Evolutionary conservation across 2,888 invertebrate genomes (phyloP).

Genomic region (Meteorus colon): DNA sequence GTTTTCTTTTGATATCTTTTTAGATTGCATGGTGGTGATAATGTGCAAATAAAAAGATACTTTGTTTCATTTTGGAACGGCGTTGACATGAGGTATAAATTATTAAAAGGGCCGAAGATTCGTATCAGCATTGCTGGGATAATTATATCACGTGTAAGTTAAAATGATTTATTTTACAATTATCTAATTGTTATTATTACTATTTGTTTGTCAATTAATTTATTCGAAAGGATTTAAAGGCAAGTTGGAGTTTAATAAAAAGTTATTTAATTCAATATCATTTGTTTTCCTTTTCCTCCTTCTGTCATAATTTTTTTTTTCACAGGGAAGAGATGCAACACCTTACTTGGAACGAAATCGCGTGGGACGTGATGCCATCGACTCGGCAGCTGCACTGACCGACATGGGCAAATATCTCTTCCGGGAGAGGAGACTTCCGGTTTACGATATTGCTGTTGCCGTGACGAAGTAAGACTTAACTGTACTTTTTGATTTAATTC

Average conservation of each 20-base stretch:
- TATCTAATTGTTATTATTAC: conserved; percentile 26
- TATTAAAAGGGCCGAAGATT: conserved; percentile 93
- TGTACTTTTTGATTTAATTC: conserved; percentile 45
- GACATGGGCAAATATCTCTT: conserved; percentile 98
- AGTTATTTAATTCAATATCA: not conserved
- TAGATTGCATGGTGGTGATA: conserved; percentile 85
- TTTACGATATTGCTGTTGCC: conserved; percentile 96
- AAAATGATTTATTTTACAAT: conserved; percentile 21
- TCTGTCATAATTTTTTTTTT: conserved; percentile 41
- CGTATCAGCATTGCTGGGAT: conserved; percentile 95
- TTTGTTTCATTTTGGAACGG: conserved; percentile 98
- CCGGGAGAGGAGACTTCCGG: conserved; percentile 93
- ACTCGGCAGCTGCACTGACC: conserved; percentile 94
- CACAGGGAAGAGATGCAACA: conserved; percentile 93
- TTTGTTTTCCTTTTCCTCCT: conserved; percentile 33
- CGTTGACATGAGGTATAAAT: conserved; percentile 92
- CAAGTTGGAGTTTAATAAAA: not conserved
- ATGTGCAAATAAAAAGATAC: conserved; percentile 91
- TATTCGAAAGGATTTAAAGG: not conserved
- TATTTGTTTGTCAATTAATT: not conserved
- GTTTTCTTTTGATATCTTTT: conserved; percentile 28
- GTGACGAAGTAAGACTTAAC: conserved; percentile 90
- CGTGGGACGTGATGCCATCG: conserved; percentile 94
- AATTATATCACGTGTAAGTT: conserved; percentile 92
- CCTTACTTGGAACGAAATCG: conserved; percentile 95